phyloP scores from a whole-genome alignment of 2,888 invertebrate species.

The Agapostemon virescens region DNA sequence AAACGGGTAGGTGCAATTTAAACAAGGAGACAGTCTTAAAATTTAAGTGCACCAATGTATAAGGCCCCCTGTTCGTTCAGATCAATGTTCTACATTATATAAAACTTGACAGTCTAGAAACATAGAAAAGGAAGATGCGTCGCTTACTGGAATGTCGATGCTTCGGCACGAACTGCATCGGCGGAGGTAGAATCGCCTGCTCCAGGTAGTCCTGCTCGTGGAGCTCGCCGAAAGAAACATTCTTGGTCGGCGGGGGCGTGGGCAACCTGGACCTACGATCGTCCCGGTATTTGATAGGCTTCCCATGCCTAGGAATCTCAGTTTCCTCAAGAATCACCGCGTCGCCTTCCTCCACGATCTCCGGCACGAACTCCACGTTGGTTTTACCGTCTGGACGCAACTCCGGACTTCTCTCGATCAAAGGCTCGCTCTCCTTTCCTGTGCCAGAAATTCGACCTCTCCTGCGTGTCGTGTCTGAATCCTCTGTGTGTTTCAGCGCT shows the following conservation, averaged over 20 bases:
- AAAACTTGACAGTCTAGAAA: conserved; percentile 6
- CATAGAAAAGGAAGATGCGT: neutral
- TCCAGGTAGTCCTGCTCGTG: conserved; percentile 76
- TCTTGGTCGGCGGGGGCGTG: conserved; percentile 77
- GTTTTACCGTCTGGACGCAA: conserved; percentile 66
- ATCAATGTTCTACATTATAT: no score
- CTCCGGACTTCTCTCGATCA: conserved; percentile 67
- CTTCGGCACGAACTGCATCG: conserved; percentile 77
- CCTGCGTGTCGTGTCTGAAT: conserved; percentile 7
- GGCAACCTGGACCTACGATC: conserved; percentile 74
- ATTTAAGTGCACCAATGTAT: neutral
- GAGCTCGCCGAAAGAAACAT: conserved; percentile 78
- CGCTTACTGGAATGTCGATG: conserved; percentile 75
- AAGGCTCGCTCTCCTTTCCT: conserved; percentile 68
- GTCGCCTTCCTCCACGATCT: conserved; percentile 74
- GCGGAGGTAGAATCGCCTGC: conserved; percentile 77
- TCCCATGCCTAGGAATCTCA: conserved; percentile 70
- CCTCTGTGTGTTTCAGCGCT: conserved; percentile 63
- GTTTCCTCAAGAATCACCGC: conserved; percentile 74
- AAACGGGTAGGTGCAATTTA: no score
- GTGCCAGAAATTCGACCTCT: conserved; percentile 50
- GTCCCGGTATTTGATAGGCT: conserved; percentile 48
- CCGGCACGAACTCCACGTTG: conserved; percentile 74
- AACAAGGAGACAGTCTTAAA: no score
- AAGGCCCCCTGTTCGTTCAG: no score